A percentile compares a stretch with the other conserved stretches of the same genome.
Evolutionary conservation across 2,888 invertebrate species (phyloP).

Genomic region (Meandrusa payeni): DNA sequence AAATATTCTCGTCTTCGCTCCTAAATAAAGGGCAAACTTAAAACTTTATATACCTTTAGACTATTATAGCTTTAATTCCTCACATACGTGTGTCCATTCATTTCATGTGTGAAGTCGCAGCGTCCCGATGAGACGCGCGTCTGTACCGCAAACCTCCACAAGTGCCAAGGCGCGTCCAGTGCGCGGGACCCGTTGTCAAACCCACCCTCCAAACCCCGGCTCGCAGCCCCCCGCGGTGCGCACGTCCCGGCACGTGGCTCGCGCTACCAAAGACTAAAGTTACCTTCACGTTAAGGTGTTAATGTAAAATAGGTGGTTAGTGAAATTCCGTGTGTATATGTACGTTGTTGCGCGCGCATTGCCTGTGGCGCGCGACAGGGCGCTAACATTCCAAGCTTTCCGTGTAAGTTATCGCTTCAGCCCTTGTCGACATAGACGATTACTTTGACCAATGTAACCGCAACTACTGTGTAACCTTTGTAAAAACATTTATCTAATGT

Average conservation of each 20-base stretch:
- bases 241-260: constrained; percentile 44
- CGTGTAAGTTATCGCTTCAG: constrained; percentile 52
- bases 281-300: constrained; percentile 73
- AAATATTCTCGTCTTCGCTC: too few relatives aligned
- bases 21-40: too few relatives aligned
- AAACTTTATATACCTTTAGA: too few relatives aligned
- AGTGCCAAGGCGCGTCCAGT: constrained; percentile 24
- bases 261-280: constrained; percentile 79
- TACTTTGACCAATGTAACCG: constrained; percentile 79
- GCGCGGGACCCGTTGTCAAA: constrained; percentile 10
- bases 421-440: constrained; percentile 42
- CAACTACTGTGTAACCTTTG: constrained; percentile 74
- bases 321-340: constrained; percentile 64
- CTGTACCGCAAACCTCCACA: constrained; percentile 32
- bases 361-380: constrained; percentile 18
- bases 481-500: constrained; percentile 71
- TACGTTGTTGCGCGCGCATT: constrained; percentile 37
- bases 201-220: not conserved
- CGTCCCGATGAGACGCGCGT: too few relatives aligned
- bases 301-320: constrained; percentile 68
- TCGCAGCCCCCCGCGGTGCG: not conserved
- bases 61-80: too few relatives aligned
- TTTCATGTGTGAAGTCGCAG: too few relatives aligned
- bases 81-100: too few relatives aligned
- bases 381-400: constrained; percentile 69